Evolutionary conservation across 2,888 invertebrate genomes (phyloP).

Genomic region (Megalurothrips usitatus): DNA sequence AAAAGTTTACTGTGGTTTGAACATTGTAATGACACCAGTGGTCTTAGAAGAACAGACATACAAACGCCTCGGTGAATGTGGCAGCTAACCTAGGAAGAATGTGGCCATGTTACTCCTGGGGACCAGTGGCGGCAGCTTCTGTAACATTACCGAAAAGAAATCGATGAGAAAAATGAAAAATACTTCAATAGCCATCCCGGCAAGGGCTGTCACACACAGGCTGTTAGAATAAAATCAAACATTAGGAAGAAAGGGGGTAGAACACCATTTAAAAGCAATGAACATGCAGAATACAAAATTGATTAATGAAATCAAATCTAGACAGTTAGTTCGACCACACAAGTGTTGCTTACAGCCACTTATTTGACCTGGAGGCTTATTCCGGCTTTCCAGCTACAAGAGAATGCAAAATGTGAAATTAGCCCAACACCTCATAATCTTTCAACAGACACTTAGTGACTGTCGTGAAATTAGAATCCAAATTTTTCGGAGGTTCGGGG

Average conservation of each 20-base stretch:
- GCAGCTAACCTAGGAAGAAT: constrained; percentile 12
- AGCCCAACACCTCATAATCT: neutral
- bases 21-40: neutral
- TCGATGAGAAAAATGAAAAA: neutral
- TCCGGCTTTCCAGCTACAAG: neutral
- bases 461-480: too few species aligned
- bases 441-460: neutral
- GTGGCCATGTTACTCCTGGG: neutral
- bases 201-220: too few species aligned
- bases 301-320: neutral
- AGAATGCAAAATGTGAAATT: neutral
- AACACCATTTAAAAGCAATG: too few species aligned
- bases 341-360: too few species aligned
- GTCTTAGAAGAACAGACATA: neutral
- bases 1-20: neutral
- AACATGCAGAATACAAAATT: too few species aligned
- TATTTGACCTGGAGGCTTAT: neutral
- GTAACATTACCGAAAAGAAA: neutral
- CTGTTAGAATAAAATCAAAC: too few species aligned
- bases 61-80: neutral
- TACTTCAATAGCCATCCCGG: too few species aligned
- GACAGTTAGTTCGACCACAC: neutral
- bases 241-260: too few species aligned
- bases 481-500: too few species aligned
- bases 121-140: neutral